Conservation (phyloP, 2,888 invertebrate genomes). For the Prosopocoilus inquinatus region DNA sequence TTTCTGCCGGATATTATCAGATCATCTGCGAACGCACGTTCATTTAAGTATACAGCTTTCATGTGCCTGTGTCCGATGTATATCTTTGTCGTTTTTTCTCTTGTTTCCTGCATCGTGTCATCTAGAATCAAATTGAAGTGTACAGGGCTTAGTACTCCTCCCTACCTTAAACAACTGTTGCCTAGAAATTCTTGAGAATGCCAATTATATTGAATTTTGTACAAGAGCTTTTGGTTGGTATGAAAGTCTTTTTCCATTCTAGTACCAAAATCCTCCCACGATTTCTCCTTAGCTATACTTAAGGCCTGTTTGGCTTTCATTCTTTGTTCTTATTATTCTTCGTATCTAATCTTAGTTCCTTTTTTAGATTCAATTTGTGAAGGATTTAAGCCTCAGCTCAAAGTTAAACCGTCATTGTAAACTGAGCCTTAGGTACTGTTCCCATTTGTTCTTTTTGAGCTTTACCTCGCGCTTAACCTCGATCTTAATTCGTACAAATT, state of each 20-base stretch:
- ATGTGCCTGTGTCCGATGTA: neutral
- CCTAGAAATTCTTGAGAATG: neutral
- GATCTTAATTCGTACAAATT: no score
- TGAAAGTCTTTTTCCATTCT: neutral
- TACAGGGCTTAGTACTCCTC: neutral
- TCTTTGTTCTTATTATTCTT: neutral
- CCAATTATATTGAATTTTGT: neutral
- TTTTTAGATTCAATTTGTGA: no score
- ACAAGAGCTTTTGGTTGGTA: neutral
- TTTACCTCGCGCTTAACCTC: no score
- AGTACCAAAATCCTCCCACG: neutral
- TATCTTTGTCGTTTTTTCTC: neutral
- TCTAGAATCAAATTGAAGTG: neutral
- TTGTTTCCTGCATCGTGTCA: neutral
- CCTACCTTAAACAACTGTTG: neutral
- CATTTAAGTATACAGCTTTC: neutral
- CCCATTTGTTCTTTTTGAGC: no score
- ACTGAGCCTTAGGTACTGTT: no score
- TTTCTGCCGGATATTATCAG: slow-evolving; percentile 1
- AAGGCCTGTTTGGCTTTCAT: neutral
- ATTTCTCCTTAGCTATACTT: neutral
- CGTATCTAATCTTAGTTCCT: no score
- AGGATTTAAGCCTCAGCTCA: no score
- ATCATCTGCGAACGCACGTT: slow-evolving; percentile 6
- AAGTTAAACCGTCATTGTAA: no score